These are phyloP conservation scores for Furnarius figulus DNA, from an alignment of 2,113 vertebrate species.

Conservation along the genomic window DNA sequence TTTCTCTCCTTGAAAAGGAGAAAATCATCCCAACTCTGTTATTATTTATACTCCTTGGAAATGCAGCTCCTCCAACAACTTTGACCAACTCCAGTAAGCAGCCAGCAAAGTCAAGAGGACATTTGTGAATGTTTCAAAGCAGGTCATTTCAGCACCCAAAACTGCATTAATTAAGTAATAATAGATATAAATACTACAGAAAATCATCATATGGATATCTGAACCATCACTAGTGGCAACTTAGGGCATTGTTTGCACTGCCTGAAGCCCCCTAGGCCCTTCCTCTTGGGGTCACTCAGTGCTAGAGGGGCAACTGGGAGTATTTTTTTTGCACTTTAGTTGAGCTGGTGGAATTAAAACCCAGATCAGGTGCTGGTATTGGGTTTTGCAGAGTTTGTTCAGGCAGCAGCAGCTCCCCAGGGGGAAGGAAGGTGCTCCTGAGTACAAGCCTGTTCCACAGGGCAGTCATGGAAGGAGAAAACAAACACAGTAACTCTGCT, in stretches of 20 bases:
- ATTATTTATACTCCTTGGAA: not conserved
- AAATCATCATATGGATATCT: not conserved
- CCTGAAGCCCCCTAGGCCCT: not conserved
- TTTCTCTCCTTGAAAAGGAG: not conserved
- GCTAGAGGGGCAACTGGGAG: not conserved
- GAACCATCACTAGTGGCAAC: not conserved
- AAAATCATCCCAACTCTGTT: not conserved
- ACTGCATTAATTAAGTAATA: not conserved
- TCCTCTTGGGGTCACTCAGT: not conserved
- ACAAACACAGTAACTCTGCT: not conserved
- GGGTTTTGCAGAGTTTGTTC: not conserved
- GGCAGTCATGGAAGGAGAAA: not conserved
- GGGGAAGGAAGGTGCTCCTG: not conserved
- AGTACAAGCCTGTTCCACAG: not conserved
- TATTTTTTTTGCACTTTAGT: not conserved
- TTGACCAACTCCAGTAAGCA: not conserved
- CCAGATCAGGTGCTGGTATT: not conserved
- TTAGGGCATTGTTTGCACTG: fast-evolving
- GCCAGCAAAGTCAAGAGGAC: not conserved
- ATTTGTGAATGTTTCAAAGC: not conserved
- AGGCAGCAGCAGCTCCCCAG: not conserved
- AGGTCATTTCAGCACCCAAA: not conserved
- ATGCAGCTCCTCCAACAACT: not conserved
- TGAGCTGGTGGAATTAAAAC: not conserved
- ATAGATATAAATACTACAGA: not conserved